Evolutionary conservation across 2,888 invertebrate genomes (phyloP).

Genomic region (Diarsia brunnea): DNA sequence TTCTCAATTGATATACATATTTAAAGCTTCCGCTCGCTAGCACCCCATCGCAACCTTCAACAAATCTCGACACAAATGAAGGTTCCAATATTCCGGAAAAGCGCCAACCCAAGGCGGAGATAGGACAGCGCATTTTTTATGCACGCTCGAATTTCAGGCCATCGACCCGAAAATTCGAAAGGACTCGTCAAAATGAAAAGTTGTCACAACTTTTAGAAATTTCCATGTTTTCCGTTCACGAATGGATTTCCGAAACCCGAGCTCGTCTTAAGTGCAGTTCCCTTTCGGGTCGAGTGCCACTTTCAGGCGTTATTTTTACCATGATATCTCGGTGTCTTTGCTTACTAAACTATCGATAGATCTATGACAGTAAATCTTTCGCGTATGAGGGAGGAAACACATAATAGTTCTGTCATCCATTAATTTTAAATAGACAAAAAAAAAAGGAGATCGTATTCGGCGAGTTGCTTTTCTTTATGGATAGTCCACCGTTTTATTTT

Average conservation of each 20-base stretch:
- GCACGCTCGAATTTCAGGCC: slow-evolving; percentile 36
- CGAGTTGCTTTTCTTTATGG: background rate
- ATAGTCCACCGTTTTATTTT: background rate
- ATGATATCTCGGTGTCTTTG: slow-evolving; percentile 23
- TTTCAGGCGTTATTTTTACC: slow-evolving; percentile 45
- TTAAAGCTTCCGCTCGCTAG: slow-evolving; percentile 1
- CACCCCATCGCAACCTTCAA: slow-evolving; percentile 16
- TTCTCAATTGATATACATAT: slow-evolving; percentile 29
- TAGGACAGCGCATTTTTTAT: slow-evolving; percentile 46
- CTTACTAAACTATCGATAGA: slow-evolving; percentile 11
- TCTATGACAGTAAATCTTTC: background rate
- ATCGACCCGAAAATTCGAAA: slow-evolving; percentile 46
- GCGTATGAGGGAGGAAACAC: background rate
- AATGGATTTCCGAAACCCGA: slow-evolving; percentile 49
- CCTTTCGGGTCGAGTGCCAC: slow-evolving; percentile 45
- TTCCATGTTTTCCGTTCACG: slow-evolving; percentile 56
- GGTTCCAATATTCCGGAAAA: slow-evolving; percentile 25
- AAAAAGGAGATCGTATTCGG: background rate
- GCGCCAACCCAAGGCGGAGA: slow-evolving; percentile 21
- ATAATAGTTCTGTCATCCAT: background rate
- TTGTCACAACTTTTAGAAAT: slow-evolving; percentile 58
- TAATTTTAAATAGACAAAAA: background rate
- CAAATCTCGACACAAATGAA: slow-evolving; percentile 44
- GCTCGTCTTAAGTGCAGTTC: slow-evolving; percentile 55
- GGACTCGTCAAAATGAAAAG: slow-evolving; percentile 59